These are phyloP conservation scores for Hipparchia sbordonii DNA, from an alignment of 2,888 invertebrate species.

Conservation along the genomic window DNA sequence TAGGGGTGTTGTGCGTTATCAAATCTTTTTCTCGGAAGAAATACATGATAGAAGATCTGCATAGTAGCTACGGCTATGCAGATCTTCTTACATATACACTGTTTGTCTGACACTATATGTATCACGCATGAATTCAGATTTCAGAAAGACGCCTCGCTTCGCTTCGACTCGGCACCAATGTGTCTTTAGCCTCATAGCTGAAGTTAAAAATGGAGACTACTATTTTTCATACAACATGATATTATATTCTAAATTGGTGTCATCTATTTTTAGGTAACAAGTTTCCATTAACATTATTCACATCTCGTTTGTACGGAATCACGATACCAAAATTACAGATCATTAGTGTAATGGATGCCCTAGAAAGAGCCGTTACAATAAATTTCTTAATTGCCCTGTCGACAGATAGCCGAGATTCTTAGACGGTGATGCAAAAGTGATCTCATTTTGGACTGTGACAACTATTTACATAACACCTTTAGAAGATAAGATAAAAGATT, in stretches of 20 bases:
- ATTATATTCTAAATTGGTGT: constrained; percentile 17
- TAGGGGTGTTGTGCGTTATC: too few relatives aligned
- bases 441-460: constrained; percentile 52
- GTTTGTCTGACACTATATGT: too few relatives aligned
- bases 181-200: background rate
- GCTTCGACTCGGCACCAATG: background rate
- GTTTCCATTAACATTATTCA: constrained; percentile 25
- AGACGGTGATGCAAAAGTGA: constrained; percentile 73
- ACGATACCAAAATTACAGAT: constrained; percentile 62
- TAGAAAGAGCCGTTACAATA: constrained; percentile 72
- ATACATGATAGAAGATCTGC: too few relatives aligned
- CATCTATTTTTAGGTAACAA: constrained; percentile 25
- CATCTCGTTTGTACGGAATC: constrained; percentile 41
- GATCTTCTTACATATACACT: too few relatives aligned
- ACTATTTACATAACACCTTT: constrained; percentile 36
- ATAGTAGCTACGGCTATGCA: too few relatives aligned
- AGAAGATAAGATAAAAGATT: constrained; percentile 31
- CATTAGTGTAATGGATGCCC: constrained; percentile 73
- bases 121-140: too few relatives aligned
- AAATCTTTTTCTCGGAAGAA: too few relatives aligned
- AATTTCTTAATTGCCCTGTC: constrained; percentile 77
- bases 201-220: background rate
- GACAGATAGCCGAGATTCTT: constrained; percentile 69
- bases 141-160: background rate
- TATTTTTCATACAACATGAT: background rate